Base-by-base conservation (phyloP, 1,140 invertebrate genomes). In the Lordiphosa clarofinis region DNA sequence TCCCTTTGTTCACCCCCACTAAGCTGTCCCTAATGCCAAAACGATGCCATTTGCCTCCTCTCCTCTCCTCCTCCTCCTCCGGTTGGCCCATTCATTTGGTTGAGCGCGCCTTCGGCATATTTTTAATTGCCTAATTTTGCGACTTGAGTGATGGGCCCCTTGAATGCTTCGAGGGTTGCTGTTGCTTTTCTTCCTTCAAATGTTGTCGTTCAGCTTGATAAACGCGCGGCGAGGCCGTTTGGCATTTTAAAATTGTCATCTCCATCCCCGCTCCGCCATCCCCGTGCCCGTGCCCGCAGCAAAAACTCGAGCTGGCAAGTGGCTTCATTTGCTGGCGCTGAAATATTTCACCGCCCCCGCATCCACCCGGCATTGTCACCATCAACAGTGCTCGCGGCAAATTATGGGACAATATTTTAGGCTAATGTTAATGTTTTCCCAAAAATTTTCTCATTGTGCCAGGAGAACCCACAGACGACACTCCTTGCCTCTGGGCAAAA, bases 91-190 rank as follows among this genome's bases (percentile, higher is more conserved):
- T 75, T 76, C 64, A 82, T 82, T 76, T 76, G 69, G 31, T 53
- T 40, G 66, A 55, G 56, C 56, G 82, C 64, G 84, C 75, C 81
- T 87, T 86, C 79, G 86, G 86, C 86, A 88, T 88, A 87, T 88
- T 88, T 87, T 88, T 88, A 88, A 88, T 88, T 88, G 86, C 86
- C 86, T 88, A 88, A 88, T 88, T 88, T 87, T 75, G 86, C 54
- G 70, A 71, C 69, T 86, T 87, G 86, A 88, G 73, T 88, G 86
- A 88, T 88, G 86, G 75, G 66, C 60, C 56, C 40, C 56, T 53
- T 63, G 73, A 67, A 60, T 56, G 73, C 53, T 50, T 50, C 49
- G 61, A 71, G 73, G 73, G 67, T 71, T 62, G 71, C 38, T 57
- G 19, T 19, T 44, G 21, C 55, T 42, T 47, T 35, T 38, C 42